These are phyloP conservation scores for Samia ricini DNA, from an alignment of 1,140 invertebrate species.

Conservation along the genomic window DNA sequence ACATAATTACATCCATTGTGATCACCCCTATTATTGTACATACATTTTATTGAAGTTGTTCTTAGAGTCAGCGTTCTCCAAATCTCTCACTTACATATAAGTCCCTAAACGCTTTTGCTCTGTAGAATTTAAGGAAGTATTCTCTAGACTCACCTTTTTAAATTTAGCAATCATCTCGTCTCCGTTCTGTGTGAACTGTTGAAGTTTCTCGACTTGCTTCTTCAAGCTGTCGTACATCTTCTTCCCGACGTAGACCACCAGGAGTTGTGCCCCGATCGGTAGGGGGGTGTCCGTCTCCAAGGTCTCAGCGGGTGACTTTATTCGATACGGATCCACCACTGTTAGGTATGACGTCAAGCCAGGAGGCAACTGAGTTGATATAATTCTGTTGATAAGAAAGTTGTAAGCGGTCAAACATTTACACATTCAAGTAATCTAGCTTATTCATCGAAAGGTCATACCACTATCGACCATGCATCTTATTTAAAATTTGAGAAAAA, in stretches of 20 bases:
- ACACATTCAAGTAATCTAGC: no score
- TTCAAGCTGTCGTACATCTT: constrained; percentile 79
- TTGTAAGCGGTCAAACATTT: no score
- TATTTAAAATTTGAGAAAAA: no score
- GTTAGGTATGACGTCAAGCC: constrained; percentile 87
- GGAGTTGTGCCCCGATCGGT: constrained; percentile 86
- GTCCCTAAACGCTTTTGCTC: neutral
- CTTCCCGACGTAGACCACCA: constrained; percentile 85
- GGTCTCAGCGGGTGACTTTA: constrained; percentile 86
- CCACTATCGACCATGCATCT: no score
- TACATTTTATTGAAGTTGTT: no score
- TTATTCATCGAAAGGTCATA: no score
- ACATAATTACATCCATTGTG: no score
- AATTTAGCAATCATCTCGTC: constrained; percentile 59
- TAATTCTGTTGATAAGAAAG: constrained; percentile 80
- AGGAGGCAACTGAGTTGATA: constrained; percentile 86
- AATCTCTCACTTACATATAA: no score
- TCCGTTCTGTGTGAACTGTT: constrained; percentile 54
- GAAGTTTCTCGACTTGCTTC: constrained; percentile 61
- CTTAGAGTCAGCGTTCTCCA: no score
- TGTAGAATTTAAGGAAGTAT: no score
- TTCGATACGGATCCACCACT: constrained; percentile 88
- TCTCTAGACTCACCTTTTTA: constrained; percentile 55
- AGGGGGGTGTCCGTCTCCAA: constrained; percentile 83
- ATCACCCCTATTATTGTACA: no score